Percentiles rank a stretch among this genome's conserved stretches.
These are phyloP conservation scores for Eciton burchellii DNA, from an alignment of 1,140 invertebrate genomes.

Conservation along the genomic window DNA sequence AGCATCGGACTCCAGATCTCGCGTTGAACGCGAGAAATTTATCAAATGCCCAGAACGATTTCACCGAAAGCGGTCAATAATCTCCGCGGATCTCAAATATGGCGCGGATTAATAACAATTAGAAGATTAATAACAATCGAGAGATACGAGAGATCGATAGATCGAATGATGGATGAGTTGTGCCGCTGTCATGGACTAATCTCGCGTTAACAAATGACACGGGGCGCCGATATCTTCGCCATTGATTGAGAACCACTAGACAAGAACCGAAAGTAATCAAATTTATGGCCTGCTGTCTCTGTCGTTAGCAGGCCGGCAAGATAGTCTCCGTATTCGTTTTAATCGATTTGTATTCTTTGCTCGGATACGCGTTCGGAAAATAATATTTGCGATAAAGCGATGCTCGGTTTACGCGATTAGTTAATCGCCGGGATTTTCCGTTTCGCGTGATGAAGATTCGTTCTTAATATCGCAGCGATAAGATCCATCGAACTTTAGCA, in stretches of 20 bases:
- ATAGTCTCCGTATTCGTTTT: constrained; percentile 25
- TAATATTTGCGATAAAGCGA: constrained; percentile 10
- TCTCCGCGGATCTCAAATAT: no score
- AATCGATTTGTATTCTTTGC: constrained; percentile 12
- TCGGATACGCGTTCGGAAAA: not conserved
- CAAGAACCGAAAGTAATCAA: constrained; percentile 13
- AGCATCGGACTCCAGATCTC: not conserved
- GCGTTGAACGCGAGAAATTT: not conserved
- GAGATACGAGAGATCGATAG: no score
- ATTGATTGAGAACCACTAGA: not conserved
- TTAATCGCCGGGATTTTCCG: constrained; percentile 28
- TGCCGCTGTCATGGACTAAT: not conserved
- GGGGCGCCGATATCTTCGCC: not conserved
- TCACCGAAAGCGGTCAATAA: no score
- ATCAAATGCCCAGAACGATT: no score
- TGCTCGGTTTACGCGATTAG: not conserved
- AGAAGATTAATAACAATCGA: no score
- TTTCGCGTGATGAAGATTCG: not conserved
- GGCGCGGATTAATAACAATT: no score
- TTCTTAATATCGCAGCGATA: not conserved
- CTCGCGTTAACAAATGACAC: not conserved
- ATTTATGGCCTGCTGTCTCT: constrained; percentile 31
- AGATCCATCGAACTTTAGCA: constrained; percentile 5
- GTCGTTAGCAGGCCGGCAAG: constrained; percentile 2
- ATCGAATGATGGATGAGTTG: no score